Percentiles rank a stretch among this genome's conserved stretches.
Conservation (phyloP, 2,888 invertebrate species). For the Thelaira solivaga region DNA sequence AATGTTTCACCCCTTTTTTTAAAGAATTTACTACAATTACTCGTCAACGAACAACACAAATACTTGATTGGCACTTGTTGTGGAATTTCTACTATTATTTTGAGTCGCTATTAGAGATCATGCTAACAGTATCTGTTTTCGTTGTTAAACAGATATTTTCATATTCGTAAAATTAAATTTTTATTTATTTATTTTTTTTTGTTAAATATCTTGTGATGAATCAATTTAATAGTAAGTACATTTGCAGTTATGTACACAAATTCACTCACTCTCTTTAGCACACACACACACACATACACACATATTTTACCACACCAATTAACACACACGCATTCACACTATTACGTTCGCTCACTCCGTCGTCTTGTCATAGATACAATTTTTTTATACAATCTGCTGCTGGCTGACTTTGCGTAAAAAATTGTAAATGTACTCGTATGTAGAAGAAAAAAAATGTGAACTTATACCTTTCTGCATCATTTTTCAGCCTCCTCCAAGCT, state of each 20-base stretch:
- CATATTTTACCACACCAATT: slow-evolving; percentile 21
- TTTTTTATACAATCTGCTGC: slow-evolving; percentile 56
- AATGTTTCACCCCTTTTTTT: slow-evolving; percentile 44
- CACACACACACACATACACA: slow-evolving; percentile 9
- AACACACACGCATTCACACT: slow-evolving; percentile 14
- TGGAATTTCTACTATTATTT: slow-evolving; percentile 41
- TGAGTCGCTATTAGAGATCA: slow-evolving; percentile 11
- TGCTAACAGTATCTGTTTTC: slow-evolving; percentile 39
- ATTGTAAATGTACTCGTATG: slow-evolving; percentile 35
- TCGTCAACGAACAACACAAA: slow-evolving; percentile 10
- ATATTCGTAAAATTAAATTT: slow-evolving; percentile 25
- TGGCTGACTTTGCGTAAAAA: slow-evolving; percentile 55
- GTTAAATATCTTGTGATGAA: slow-evolving; percentile 60
- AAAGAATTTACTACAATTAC: slow-evolving; percentile 5
- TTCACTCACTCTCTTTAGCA: background rate
- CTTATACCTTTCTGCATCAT: slow-evolving; percentile 61
- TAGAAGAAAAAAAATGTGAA: slow-evolving; percentile 50
- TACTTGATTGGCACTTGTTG: slow-evolving; percentile 32
- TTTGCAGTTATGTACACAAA: slow-evolving; percentile 49
- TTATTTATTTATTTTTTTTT: slow-evolving; percentile 19
- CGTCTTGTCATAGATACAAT: slow-evolving; percentile 53
- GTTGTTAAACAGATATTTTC: slow-evolving; percentile 46
- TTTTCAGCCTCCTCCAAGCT: slow-evolving; percentile 60
- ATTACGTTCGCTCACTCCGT: slow-evolving; percentile 12
- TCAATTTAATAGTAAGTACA: slow-evolving; percentile 53